Evolutionary conservation across 2,888 invertebrate species (phyloP), one percentile per base, ranked within the genome.

Genomic region (Sabatieria punctata): DNA sequence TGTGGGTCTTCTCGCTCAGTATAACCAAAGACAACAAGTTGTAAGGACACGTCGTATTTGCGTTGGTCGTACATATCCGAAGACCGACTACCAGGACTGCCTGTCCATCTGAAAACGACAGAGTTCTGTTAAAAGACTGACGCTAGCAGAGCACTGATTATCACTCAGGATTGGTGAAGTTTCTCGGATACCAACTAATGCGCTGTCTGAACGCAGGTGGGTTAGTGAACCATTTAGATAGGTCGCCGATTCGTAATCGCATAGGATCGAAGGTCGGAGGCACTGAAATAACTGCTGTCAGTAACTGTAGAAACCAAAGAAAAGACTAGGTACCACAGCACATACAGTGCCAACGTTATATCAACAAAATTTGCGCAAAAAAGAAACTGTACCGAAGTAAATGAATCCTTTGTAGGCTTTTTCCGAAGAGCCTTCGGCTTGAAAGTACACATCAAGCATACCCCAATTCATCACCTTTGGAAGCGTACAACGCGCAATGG

Each of bases 381-480:
- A n/a, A 33, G 11, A 33, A 33, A 38, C 38, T n/a, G 38, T 25
- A 59, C 58, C 63, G 47, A 64, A 64, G 46, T 63, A 63, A 26
- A 63, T 57, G 39, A 57, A 64, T 15, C 63, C 63, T 15, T 61
- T 58, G 48, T 57, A 63, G 13, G 63, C 61, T 45, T 60, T 63
- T 42, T 63, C 60, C 48, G 58, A 60, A 35, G 8, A 30, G 18
- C 54, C 55, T 40, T 57, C 56, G 22, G 60, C 60, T 46, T 63
- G 61, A 55, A 64, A 61, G 48, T 56, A 61, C 23, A 63, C 56
- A 1, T 60, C 59, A 40, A 59, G 59, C 3, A 62, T 60, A 43
- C 63, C 63, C 63, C 63, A 63, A 47, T 61, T 58, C 48, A 56
- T 60, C 41, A 63, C 60, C 48, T 54, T 55, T 18, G 61, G 61